These are phyloP conservation scores for Lytechinus pictus DNA, from an alignment of 35 echinoderm and acorn worm genomes.

Conservation along the genomic window DNA sequence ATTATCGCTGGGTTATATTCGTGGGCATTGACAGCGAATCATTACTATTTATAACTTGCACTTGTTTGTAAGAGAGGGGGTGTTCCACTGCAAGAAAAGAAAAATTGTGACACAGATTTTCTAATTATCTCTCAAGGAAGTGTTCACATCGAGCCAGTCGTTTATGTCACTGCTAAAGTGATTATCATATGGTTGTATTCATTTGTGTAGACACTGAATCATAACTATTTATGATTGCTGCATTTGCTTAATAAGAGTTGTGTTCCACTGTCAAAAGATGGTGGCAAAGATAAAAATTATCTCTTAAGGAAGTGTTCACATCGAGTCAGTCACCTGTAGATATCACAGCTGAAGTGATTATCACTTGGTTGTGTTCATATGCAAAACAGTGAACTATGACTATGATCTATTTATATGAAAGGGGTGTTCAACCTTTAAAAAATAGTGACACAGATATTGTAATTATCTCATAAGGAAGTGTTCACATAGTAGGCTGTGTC, in stretches of 20 bases:
- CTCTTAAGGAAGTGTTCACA: neutral
- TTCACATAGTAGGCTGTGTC: too few species aligned
- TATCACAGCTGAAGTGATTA: neutral
- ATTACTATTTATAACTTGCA: too few species aligned
- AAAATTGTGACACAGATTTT: neutral
- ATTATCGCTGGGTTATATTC: too few species aligned
- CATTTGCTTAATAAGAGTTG: too few species aligned
- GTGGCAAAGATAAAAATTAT: neutral
- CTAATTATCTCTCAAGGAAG: neutral
- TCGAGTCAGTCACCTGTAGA: neutral
- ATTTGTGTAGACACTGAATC: neutral
- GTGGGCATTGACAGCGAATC: too few species aligned
- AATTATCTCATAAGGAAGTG: neutral
- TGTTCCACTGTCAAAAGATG: neutral
- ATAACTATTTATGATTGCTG: neutral
- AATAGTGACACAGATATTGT: neutral
- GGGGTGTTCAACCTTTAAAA: neutral
- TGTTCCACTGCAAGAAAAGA: neutral
- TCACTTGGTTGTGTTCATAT: neutral
- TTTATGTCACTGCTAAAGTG: neutral
- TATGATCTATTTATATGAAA: neutral
- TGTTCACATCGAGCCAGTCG: neutral
- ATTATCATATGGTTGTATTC: neutral
- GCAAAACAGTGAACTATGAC: neutral
- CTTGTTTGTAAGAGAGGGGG: neutral